A percentile compares a stretch with the other conserved stretches of the same genome.
phyloP scores from a whole-genome alignment of 37 sponge, comb jelly and placozoan genomes.

The Geodia barretti region DNA sequence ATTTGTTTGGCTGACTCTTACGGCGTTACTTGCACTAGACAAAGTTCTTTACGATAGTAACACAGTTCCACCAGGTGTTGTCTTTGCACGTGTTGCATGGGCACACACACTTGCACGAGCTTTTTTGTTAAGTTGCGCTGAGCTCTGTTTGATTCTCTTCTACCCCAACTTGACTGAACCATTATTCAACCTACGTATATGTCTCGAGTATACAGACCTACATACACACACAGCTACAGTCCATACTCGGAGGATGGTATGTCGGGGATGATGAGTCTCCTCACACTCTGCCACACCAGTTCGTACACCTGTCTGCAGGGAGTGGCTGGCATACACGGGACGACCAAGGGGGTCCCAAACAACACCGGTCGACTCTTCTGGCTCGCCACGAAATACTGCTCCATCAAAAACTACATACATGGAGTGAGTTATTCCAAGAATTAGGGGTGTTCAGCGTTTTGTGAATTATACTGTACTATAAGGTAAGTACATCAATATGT shows the following conservation, averaged over 20 bases:
- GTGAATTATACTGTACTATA: not conserved
- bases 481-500: not conserved
- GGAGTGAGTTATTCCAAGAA: not conserved
- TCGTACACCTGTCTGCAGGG: constrained; percentile 63
- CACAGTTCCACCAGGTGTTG: too few species aligned
- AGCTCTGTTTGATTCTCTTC: too few species aligned
- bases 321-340: constrained; percentile 59
- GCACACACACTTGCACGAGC: too few species aligned
- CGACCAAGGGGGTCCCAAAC: constrained; percentile 83
- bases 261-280: constrained; percentile 77
- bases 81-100: too few species aligned
- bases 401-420: constrained; percentile 39
- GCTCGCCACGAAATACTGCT: constrained; percentile 74
- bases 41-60: too few species aligned
- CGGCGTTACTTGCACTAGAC: too few species aligned
- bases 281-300: constrained; percentile 65
- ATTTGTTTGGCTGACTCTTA: too few species aligned
- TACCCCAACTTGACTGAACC: too few species aligned
- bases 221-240: too few species aligned
- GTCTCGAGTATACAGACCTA: too few species aligned
- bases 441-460: not conserved
- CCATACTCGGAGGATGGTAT: constrained; percentile 7
- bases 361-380: constrained; percentile 69
- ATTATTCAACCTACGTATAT: too few species aligned
- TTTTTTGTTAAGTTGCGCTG: too few species aligned